phyloP scores from a whole-genome alignment of 2,113 vertebrate genomes.

The Gallinago jamesoni region DNA sequence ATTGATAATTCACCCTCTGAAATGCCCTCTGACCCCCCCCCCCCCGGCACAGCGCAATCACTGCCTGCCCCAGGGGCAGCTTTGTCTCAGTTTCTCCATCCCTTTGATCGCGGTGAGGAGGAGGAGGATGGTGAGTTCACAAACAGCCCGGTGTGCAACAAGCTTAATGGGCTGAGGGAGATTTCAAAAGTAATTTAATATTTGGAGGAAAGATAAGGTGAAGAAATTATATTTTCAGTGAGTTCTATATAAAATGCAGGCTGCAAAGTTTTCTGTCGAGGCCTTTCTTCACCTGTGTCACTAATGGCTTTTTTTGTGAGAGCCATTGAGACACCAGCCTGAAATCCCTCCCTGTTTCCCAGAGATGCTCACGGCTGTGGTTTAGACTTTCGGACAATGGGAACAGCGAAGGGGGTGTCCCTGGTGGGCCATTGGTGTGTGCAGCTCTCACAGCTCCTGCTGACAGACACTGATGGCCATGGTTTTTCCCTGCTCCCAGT shows the following conservation, averaged over 20 bases:
- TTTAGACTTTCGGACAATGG: neutral
- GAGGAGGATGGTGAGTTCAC: neutral
- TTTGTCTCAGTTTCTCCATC: neutral
- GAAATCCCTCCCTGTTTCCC: neutral
- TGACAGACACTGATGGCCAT: neutral
- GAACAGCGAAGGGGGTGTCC: neutral
- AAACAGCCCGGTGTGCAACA: neutral
- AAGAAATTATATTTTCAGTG: neutral
- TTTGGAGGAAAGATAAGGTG: neutral
- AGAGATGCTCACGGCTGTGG: neutral
- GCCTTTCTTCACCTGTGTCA: neutral
- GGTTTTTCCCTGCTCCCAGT: neutral
- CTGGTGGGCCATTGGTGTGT: neutral
- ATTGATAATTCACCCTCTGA: neutral
- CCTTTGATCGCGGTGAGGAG: neutral
- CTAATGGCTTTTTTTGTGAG: neutral
- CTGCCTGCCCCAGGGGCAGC: conserved; percentile 19
- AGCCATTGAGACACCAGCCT: neutral
- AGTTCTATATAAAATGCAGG: neutral
- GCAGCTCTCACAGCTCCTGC: neutral
- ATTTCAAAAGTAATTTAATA: neutral
- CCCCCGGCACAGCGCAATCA: neutral
- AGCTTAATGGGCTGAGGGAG: neutral
- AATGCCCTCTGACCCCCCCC: neutral
- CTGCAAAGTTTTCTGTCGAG: neutral